Conservation (phyloP, 2,797 vertebrate species). For the Fringilla coelebs region DNA sequence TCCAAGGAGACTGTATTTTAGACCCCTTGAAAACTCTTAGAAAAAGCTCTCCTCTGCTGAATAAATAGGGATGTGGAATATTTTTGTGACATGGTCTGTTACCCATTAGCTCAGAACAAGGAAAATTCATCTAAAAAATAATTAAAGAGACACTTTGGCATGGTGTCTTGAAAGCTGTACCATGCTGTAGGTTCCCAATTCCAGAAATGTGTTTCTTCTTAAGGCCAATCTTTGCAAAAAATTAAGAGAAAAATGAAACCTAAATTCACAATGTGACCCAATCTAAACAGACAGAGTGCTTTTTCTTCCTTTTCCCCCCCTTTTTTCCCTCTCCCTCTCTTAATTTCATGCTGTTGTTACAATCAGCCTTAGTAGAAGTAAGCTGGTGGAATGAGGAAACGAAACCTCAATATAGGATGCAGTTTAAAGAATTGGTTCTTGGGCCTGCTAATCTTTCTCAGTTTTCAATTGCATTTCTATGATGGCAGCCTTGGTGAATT, state of each 20-base stretch:
- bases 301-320: not conserved
- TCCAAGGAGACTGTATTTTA: not conserved
- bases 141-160: conserved; percentile 60
- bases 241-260: conserved; percentile 55
- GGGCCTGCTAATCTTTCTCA: not conserved
- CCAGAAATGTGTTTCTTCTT: conserved; percentile 63
- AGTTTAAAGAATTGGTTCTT: not conserved
- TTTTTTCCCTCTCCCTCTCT: fast-evolving
- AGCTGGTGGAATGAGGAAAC: conserved; percentile 9
- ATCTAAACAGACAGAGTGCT: conserved; percentile 39
- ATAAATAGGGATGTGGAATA: conserved; percentile 28
- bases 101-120: conserved; percentile 59
- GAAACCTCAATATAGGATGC: not conserved
- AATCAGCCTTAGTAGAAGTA: conserved; percentile 2
- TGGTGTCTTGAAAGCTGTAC: conserved; percentile 14
- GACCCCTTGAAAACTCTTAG: not conserved
- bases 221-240: conserved; percentile 49
- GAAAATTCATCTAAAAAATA: conserved; percentile 63
- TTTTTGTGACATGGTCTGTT: conserved; percentile 48
- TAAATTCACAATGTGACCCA: conserved; percentile 33
- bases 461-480: not conserved
- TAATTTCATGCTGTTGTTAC: conserved; percentile 17
- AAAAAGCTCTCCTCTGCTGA: not conserved
- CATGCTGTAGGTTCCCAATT: conserved; percentile 18
- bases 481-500: not conserved